Percentiles rank a stretch among this genome's conserved stretches.
Evolutionary conservation across 2,113 vertebrate genomes (phyloP).

Genomic region (Pomatostomus ruficeps): DNA sequence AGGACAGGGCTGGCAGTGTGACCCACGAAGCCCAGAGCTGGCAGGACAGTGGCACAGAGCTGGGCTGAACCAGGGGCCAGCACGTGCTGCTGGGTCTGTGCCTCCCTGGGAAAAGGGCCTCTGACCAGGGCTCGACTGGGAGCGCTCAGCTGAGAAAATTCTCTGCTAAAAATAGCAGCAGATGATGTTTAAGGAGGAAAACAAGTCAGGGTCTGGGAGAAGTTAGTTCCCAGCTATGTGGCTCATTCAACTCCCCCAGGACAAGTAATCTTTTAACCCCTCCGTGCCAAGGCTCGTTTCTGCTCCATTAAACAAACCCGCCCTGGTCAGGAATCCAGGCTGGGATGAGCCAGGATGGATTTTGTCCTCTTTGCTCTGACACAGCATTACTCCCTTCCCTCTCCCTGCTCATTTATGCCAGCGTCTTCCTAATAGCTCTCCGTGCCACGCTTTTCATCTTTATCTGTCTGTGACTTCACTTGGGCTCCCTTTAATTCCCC

Average conservation of each 20-base stretch:
- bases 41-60: background rate
- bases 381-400: background rate
- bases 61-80: background rate
- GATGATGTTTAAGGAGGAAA: slow-evolving; percentile 38
- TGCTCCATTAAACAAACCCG: background rate
- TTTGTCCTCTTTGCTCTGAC: background rate
- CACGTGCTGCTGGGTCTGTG: background rate
- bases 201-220: slow-evolving; percentile 45
- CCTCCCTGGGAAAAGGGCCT: slow-evolving; percentile 26
- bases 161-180: slow-evolving; percentile 64
- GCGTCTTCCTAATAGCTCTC: background rate
- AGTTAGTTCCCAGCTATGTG: slow-evolving; percentile 29
- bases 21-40: background rate
- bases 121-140: background rate
- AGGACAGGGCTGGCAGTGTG: background rate
- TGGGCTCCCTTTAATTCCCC: background rate
- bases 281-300: background rate
- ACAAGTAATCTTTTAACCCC: slow-evolving; percentile 21
- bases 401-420: background rate
- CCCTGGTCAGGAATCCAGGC: background rate
- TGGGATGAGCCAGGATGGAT: background rate
- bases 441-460: background rate
- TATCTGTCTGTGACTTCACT: background rate
- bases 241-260: background rate
- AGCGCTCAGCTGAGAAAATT: slow-evolving; percentile 46